phyloP scores from a whole-genome alignment of 2,113 vertebrate genomes.

The Psilopsiagon aurifrons region DNA sequence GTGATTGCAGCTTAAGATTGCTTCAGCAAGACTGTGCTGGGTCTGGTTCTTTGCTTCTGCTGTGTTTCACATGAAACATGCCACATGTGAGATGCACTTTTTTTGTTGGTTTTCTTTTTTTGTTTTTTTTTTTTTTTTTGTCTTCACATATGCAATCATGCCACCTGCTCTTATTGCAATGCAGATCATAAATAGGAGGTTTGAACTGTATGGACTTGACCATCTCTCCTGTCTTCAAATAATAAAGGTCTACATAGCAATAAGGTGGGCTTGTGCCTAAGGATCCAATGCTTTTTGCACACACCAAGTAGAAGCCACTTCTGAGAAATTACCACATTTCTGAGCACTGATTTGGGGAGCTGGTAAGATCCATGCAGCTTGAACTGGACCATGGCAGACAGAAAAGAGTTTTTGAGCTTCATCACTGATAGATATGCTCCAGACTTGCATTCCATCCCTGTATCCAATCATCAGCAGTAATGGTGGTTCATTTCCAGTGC shows the following conservation, averaged over 20 bases:
- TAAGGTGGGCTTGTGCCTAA: slow-evolving; percentile 89
- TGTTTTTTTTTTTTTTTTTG: neutral
- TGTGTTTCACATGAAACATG: neutral
- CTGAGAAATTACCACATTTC: slow-evolving; percentile 90
- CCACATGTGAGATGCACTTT: neutral
- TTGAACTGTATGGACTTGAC: slow-evolving; percentile 99
- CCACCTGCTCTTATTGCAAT: slow-evolving; percentile 87
- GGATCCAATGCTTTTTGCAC: slow-evolving; percentile 96
- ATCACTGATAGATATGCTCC: slow-evolving; percentile 92
- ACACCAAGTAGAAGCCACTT: slow-evolving; percentile 93
- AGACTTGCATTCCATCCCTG: slow-evolving; percentile 94
- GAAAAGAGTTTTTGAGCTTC: slow-evolving; percentile 97
- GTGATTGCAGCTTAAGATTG: neutral
- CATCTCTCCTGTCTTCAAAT: slow-evolving; percentile 93
- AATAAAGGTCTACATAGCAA: slow-evolving; percentile 94
- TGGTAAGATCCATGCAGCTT: slow-evolving; percentile 89
- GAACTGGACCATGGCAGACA: slow-evolving; percentile 89
- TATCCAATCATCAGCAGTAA: slow-evolving; percentile 94
- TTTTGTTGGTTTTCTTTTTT: neutral
- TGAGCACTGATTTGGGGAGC: slow-evolving; percentile 90
- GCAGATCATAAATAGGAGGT: slow-evolving; percentile 94
- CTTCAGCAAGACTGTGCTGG: neutral
- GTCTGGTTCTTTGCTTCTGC: neutral
- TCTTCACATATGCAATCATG: too few relatives aligned
- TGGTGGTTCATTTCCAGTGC: slow-evolving; percentile 87